phyloP scores from a whole-genome alignment of 2,888 invertebrate genomes.

The Cheilosia scutellata region DNA sequence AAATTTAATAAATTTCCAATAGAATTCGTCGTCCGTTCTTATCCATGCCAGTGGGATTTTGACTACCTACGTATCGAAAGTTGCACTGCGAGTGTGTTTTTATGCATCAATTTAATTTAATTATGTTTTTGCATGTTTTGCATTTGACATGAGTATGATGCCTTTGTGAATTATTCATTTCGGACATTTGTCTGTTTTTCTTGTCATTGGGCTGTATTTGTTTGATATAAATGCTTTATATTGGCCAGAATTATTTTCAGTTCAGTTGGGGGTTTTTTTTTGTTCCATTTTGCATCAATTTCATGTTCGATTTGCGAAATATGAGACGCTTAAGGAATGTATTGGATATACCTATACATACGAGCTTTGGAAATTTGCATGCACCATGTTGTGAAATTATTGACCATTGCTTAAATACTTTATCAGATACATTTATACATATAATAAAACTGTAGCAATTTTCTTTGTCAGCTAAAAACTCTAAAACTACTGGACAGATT shows the following conservation, averaged over 20 bases:
- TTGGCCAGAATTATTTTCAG: background rate
- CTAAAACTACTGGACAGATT: too few species aligned
- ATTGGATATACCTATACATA: too few species aligned
- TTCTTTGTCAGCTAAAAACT: too few species aligned
- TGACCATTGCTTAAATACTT: too few species aligned
- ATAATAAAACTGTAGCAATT: too few species aligned
- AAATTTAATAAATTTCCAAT: slow-evolving; percentile 35
- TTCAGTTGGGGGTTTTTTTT: slow-evolving; percentile 1
- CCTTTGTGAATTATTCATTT: slow-evolving; percentile 71
- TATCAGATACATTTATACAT: too few species aligned
- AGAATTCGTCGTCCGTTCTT: background rate
- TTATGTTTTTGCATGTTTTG: slow-evolving; percentile 58
- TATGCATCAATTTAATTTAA: slow-evolving; percentile 66
- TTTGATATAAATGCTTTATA: slow-evolving; percentile 18
- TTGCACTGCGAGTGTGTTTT: slow-evolving; percentile 27
- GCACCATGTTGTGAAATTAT: too few species aligned
- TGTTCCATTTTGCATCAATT: background rate
- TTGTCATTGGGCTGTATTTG: slow-evolving; percentile 5
- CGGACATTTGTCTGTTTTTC: slow-evolving; percentile 22
- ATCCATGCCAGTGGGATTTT: slow-evolving; percentile 3
- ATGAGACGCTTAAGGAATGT: too few species aligned
- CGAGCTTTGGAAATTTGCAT: too few species aligned
- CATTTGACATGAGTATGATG: slow-evolving; percentile 72
- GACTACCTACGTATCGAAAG: slow-evolving; percentile 28
- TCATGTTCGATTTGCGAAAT: too few species aligned